Evolutionary conservation across 2,113 vertebrate species (phyloP).

Genomic region (Rhynchomys soricoides): DNA sequence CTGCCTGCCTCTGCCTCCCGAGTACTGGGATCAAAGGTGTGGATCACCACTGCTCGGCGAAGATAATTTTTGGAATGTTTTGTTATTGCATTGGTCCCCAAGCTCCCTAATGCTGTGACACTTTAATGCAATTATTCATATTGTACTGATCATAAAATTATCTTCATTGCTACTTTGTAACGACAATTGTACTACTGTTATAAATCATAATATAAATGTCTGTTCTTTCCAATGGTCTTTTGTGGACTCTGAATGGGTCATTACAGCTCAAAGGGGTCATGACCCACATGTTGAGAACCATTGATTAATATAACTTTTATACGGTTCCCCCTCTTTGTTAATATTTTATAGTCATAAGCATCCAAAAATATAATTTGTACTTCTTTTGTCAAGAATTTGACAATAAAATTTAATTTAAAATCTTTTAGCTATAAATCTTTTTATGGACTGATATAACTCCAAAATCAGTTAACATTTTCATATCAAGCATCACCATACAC

Average conservation of each 20-base stretch:
- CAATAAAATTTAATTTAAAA: not conserved
- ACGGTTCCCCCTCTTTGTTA: not conserved
- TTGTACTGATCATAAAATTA: not conserved
- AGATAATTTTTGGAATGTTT: not conserved
- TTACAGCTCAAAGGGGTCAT: not conserved
- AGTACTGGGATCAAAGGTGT: no score
- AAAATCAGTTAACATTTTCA: not conserved
- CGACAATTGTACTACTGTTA: not conserved
- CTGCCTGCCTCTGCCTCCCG: no score
- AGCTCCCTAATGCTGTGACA: not conserved
- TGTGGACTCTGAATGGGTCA: not conserved
- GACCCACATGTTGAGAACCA: not conserved
- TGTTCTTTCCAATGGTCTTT: not conserved
- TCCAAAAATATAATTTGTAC: not conserved
- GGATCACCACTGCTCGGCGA: no score
- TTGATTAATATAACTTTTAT: not conserved
- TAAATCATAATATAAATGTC: not conserved
- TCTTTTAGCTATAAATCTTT: not conserved
- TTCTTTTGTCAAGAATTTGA: not conserved
- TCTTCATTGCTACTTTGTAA: not conserved
- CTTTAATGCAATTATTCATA: not conserved
- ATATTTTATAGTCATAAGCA: not conserved
- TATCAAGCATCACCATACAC: not conserved
- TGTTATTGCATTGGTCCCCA: not conserved
- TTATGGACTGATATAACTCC: not conserved